Evolutionary conservation across 2,888 invertebrate genomes (phyloP), one percentile per base, ranked within the genome.

Genomic region (Lithophane ornitopus): DNA sequence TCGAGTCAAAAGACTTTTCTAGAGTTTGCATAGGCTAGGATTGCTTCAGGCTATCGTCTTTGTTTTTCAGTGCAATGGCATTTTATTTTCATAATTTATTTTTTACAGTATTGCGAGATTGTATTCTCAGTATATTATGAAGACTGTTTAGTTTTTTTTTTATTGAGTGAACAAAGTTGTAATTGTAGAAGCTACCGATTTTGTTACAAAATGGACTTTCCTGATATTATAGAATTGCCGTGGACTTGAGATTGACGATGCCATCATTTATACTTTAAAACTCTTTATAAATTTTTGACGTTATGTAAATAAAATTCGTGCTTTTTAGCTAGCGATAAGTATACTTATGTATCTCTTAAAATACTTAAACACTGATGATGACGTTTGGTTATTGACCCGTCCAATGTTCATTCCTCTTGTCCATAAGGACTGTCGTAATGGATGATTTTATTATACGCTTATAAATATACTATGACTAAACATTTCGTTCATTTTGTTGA

Each of bases 1-100:
- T 73, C 16, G 52, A 81, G 76, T 78, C 69, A 79, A 89, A 87
- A 86, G 72, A 81, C 77, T 88, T 85, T 79, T 69, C 74, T 80
- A 70, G 63, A 80, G 82, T 86, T 82, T 88, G 72, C 70, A 74
- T 80, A 78, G 69, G 62, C 80, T 11, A 56, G 52, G 63, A 58
- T 62, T 16, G 86, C 78, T 69, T 22, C 63, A 46, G 78, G 69
- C 54, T 28, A 54, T 65, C 16, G 41, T 52, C 56, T 78, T 69
- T 69, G 70, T 73, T 74, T 61, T 67, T 49, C 41, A 62, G 16
- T 80, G 72, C 76, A 77, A 71, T 49, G 41, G 67, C 63, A 58
- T 80, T 84, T 70, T 41, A 78, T 81, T 80, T 81, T 83, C 65
- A 75, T 78, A 73, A 52, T 76, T 46, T 58, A 74, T 67, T 81